Conservation (phyloP, 1,140 invertebrate genomes). For the Uloborus diversus region DNA sequence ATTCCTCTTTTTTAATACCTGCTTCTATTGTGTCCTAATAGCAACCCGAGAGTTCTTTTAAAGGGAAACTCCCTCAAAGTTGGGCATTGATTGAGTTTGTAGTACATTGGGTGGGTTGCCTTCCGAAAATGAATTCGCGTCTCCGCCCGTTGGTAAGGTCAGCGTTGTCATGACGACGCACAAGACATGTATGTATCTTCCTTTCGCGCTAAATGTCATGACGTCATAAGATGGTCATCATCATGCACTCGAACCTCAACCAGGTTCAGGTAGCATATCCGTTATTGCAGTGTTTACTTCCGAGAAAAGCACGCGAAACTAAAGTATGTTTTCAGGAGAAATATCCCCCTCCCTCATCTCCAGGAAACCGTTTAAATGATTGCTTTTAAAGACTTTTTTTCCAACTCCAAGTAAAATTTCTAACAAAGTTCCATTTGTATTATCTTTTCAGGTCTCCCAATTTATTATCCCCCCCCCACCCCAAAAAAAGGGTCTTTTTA, state of each 20-base stretch:
- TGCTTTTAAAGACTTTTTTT: no score
- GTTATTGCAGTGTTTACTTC: not conserved
- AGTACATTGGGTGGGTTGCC: slow-evolving; percentile 33
- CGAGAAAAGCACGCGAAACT: not conserved
- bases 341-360: no score
- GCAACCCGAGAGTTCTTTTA: slow-evolving; percentile 26
- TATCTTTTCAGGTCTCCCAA: no score
- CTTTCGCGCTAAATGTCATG: slow-evolving; percentile 44
- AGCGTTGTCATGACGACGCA: slow-evolving; percentile 37
- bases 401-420: no score
- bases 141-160: slow-evolving; percentile 48
- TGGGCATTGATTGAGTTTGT: slow-evolving; percentile 46
- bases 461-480: no score
- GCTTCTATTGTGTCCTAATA: slow-evolving; percentile 29
- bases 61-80: slow-evolving; percentile 42
- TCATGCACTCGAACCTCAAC: not conserved
- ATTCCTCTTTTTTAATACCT: slow-evolving; percentile 13
- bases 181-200: slow-evolving; percentile 44
- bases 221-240: slow-evolving; percentile 45
- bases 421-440: no score
- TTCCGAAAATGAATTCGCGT: slow-evolving; percentile 45
- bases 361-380: no score
- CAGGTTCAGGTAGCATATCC: slow-evolving; percentile 12
- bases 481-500: no score
- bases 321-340: no score